Evolutionary conservation across 2,113 vertebrate species (phyloP), one percentile per base, ranked within the genome.

Genomic region (Catharus bicknelli): DNA sequence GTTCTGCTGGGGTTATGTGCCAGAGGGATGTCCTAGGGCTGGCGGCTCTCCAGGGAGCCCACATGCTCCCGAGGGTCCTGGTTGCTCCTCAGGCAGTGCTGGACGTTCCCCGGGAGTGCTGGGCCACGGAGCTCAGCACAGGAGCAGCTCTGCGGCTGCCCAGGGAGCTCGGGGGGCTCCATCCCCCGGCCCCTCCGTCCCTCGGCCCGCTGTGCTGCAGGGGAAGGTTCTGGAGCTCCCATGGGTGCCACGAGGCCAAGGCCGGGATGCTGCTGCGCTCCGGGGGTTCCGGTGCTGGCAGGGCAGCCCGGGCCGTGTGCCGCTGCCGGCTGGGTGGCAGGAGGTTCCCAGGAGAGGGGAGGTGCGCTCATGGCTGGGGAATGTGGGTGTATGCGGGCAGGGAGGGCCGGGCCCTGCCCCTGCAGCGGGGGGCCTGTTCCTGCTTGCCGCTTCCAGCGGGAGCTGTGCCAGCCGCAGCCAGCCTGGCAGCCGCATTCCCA

Each of bases 321-420:
- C 0, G 43, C 51, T 30, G 85, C 81, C 0, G 64, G 58, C 80
- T 63, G 86, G 45, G 78, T 64, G 89, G 74, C 72, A 1, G 80
- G 92, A 94, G 95, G 90, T 86, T 96, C 94, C 96, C 94, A 92
- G 92, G 92, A 3, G 23, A 59, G 90, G 78, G 70, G 93, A 91
- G 93, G 82, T 94, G 92, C 7, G 59, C 88, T 96, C 81, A 94
- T 38, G 82, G 89, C 93, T 92, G 95, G 91, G 97, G 97, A 97
- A 98, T 97, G 97, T 81, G 93, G 95, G 97, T 97, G 95, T 96
- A 97, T 55, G 66, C 58, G 15, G 70, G 88, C 86, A 72, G 86
- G 92, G 94, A 94, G 94, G 79, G 90, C 88, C 7, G 3, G 92
- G 97, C 94, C 62, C 92, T 95, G 95, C 96, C 97, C 82, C 93